Base-by-base conservation (phyloP, 2,797 vertebrate genomes). In the Mycteria americana region DNA sequence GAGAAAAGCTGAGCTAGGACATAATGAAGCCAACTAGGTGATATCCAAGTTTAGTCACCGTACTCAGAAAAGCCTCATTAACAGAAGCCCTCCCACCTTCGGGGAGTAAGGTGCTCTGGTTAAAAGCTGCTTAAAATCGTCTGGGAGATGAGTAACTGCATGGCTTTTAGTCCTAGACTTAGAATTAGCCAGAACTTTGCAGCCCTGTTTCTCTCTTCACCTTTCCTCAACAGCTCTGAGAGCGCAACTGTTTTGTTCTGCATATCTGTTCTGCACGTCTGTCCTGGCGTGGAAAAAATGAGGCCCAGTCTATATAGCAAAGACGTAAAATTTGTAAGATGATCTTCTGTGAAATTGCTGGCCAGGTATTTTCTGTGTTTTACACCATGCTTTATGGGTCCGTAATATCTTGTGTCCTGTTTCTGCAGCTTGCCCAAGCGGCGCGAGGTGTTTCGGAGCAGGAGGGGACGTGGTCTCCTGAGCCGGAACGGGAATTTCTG, bases 1-100 rank as follows among this genome's bases (percentile, higher is more conserved):
- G 82, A 48, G 82, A 74, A 81, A n/a, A 67, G 89, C 95, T 70
- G 89, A 85, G 88, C 88, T 54, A 10, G 57, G 89, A 11, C 12
- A 1, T 25, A 39, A 24, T 2, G 59, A 31, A 68, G 88, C 91
- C 85, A 57, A 9, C 3, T 7, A n/a, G 83, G 57, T 6, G 60
- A 41, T 14, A 39, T 27, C 67, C 73, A 45, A 48, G 39, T 30
- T 27, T 7, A 13, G 56, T 46, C 57, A 7, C 73, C 13, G 5
- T 12, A 18, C 68, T 80, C 77, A 2, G 87, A 39, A 51, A 84
- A 59, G 86, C 94, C 86, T 87, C 74, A 2, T 76, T 80, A 69
- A 41, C 13, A 31, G 87, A 7, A 81, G 83, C 53, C 75, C 31
- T 30, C 68, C 63, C 57, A 23, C 46, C 82, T 33, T n/a, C 16